Conservation (phyloP, 2,113 vertebrate genomes). For the Himantopus leucocephalus region DNA sequence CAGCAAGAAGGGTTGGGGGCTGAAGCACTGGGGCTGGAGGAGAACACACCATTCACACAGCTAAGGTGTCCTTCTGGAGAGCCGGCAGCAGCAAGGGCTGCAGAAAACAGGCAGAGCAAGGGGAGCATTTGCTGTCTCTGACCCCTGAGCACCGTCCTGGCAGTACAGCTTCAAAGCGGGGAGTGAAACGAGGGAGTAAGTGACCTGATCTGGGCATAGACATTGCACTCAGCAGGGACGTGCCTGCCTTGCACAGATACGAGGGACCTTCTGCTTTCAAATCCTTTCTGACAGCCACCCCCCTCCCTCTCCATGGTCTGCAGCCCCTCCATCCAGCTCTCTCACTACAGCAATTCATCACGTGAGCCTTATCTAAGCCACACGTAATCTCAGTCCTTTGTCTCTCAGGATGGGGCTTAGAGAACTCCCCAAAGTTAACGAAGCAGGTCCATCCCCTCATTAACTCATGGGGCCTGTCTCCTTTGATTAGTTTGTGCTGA, state of each 20-base stretch:
- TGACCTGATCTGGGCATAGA: not conserved
- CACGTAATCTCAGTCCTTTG: not conserved
- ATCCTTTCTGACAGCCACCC: not conserved
- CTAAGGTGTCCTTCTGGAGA: not conserved
- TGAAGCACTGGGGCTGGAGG: not conserved
- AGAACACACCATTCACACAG: not conserved
- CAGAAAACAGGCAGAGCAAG: not conserved
- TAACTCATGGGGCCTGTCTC: not conserved
- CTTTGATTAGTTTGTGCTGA: conserved; percentile 54
- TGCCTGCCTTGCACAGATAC: not conserved
- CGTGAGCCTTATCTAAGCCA: not conserved
- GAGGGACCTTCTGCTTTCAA: not conserved
- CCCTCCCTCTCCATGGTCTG: not conserved
- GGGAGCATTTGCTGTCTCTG: fast-evolving
- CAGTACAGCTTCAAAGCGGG: not conserved
- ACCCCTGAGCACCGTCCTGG: not conserved
- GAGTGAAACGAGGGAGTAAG: not conserved
- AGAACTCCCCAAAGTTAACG: not conserved
- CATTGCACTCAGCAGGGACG: fast-evolving
- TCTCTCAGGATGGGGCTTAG: not conserved
- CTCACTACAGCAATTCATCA: not conserved
- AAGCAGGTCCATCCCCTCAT: conserved; percentile 33
- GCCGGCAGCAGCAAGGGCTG: not conserved
- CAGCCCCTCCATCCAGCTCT: not conserved
- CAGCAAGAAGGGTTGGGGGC: not conserved